Evolutionary conservation across 1,140 invertebrate genomes (phyloP), one percentile per base, ranked within the genome.

Genomic region (Aphidius ervi): DNA sequence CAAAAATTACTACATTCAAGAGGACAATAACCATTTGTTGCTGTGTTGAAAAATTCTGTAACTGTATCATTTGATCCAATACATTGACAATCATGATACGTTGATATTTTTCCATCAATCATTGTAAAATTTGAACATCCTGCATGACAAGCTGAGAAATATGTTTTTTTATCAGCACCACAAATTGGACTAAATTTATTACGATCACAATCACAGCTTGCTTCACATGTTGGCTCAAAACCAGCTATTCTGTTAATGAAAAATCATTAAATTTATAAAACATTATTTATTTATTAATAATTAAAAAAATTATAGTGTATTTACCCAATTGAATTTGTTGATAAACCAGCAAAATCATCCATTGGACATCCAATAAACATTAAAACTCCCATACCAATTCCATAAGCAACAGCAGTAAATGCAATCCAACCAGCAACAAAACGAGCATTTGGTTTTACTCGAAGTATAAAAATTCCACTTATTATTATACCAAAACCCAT

Each of bases 391-490:
- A 95, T 95, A 55, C 93, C 91, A 61, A 90, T 80, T 47, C 91
- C 87, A 71, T 95, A 95, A n/a, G 92, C 82, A 1, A 93, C 82
- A 1, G 93, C 93, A 0, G 91, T 92, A 63, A 91, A 86, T 9
- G 93, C 92, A 52, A 95, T 94, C 93, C 93, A 96, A 9, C 86
- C 90, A 16, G 94, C 92, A 5, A 95, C 91, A 65, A 90, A 89
- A 64, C 87, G 81, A 4, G 93, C 91, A 47, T 90, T 91, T 2
- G 92, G 92, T 67, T 93, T 93, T 54, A 86, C 79, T 71, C 87
- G 86, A 45, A 94, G 74, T 62, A 95, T 95, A 63, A 93, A 91
- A 41, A 93, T 82, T 3, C 93, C 93, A 63, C 89, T 91, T 49
- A 93, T 86, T 68, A 95, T 89, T 66, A 94, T 93, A 60, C 93